Evolutionary conservation across 2,888 invertebrate genomes (phyloP).

Genomic region (Stenodera caucasica): DNA sequence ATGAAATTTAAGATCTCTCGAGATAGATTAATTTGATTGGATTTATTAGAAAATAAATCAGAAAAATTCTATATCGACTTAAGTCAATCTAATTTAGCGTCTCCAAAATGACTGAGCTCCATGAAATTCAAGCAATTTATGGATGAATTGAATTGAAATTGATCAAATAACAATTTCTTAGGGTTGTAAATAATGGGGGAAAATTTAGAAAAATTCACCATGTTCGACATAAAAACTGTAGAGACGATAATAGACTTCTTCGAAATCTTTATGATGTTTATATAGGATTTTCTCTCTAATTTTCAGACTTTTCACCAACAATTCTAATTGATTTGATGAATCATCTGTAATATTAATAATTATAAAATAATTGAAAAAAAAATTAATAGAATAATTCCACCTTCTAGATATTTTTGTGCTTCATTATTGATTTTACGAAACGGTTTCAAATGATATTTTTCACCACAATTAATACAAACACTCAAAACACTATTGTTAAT

Average conservation of each 20-base stretch:
- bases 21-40: too few relatives aligned
- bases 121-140: too few relatives aligned
- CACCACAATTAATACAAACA: conserved; percentile 41
- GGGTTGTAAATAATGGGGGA: background rate
- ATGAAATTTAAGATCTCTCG: too few relatives aligned
- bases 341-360: conserved; percentile 34
- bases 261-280: conserved; percentile 58
- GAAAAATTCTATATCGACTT: too few relatives aligned
- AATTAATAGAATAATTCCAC: conserved; percentile 32
- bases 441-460: conserved; percentile 40
- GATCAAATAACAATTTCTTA: too few relatives aligned
- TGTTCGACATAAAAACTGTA: conserved; percentile 59
- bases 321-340: conserved; percentile 44
- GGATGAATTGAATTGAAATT: too few relatives aligned
- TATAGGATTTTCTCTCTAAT: conserved; percentile 57
- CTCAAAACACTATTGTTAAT: conserved; percentile 48
- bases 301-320: conserved; percentile 55
- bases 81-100: too few relatives aligned
- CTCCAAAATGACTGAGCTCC: too few relatives aligned
- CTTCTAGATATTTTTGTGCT: conserved; percentile 48
- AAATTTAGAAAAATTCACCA: conserved; percentile 49
- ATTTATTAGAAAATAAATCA: too few relatives aligned
- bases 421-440: conserved; percentile 43
- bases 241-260: conserved; percentile 51
- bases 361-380: conserved; percentile 7